Conservation (phyloP, 2,888 invertebrate genomes). For the Dasysyrphus albostriatus region DNA sequence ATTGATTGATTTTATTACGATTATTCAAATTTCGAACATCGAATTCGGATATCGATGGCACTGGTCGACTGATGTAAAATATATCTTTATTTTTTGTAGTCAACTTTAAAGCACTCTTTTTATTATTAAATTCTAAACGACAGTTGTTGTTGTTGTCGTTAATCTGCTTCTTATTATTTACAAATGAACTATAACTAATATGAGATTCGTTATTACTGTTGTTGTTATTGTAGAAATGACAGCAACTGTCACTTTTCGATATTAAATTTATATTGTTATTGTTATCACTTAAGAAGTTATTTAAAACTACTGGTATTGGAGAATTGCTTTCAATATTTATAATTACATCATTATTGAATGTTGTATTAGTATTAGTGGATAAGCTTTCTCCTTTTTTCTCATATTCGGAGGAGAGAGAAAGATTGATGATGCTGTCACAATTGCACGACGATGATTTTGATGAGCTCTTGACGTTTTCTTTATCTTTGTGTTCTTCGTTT, state of each 20-base stretch:
- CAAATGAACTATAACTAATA: conserved; percentile 43
- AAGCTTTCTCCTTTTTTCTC: conserved; percentile 48
- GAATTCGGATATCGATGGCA: conserved; percentile 78
- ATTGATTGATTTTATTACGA: conserved; percentile 32
- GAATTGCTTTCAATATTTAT: conserved; percentile 48
- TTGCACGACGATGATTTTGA: conserved; percentile 33
- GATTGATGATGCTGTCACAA: conserved; percentile 62
- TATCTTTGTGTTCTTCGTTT: conserved; percentile 15
- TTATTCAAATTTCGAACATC: conserved; percentile 81
- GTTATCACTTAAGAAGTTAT: conserved; percentile 42
- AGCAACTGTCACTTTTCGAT: conserved; percentile 53
- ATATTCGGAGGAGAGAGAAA: conserved; percentile 15
- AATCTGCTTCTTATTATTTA: conserved; percentile 29
- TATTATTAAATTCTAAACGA: conserved; percentile 6
- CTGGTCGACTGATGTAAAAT: conserved; percentile 59
- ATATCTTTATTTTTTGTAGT: conserved; percentile 50
- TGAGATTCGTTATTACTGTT: conserved; percentile 36
- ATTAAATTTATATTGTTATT: conserved; percentile 56
- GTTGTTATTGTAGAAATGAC: conserved; percentile 29
- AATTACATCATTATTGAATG: conserved; percentile 50
- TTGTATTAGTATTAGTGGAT: neutral
- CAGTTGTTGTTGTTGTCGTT: neutral
- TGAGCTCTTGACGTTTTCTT: conserved; percentile 52
- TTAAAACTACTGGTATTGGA: conserved; percentile 37
- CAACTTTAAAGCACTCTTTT: conserved; percentile 25